Evolutionary conservation across 2,797 vertebrate species (phyloP), one percentile per base, ranked within the genome.

Genomic region (Helicolenus hilgendorfi): DNA sequence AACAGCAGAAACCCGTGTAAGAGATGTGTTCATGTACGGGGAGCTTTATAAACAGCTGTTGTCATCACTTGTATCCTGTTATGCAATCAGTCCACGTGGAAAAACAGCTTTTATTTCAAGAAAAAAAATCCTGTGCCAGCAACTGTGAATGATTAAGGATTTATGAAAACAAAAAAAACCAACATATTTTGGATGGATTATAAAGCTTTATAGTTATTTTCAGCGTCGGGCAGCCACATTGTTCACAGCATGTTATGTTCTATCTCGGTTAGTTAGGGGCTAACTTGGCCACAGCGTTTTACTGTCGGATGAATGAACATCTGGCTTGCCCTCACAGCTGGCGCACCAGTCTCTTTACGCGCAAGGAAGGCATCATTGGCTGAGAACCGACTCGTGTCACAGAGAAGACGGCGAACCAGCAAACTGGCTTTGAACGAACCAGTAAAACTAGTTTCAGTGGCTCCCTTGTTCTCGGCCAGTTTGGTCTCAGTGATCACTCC

Each of bases 311-410:
- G 83, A 79, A 62, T 85, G 75, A 72, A 33, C 56, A 60, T 38
- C 63, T n/a, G 5, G 80, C 60, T 60, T 9, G n/a, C 75, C 2
- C 74, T 69, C 83, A 78, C 89, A 89, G 68, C 90, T 92, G 88
- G 88, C 86, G 55, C 92, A 89, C 69, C 86, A 71, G 84, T 67
- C 29, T 67, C 29, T 72, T 93, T 90, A 88, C 92, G 86, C 90
- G 11, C 83, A 11, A 11, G 10, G 87, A 11, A 11, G 10, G 87
- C 81, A 76, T 76, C 91, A 92, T 85, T 92, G 92, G 94, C 84
- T 80, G 91, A 85, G 85, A 72, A 83, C 24, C 59, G 72, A 53
- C 2, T 76, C 90, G 83, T 89, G 89, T 93, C 77, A 91, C 84
- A 11, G 53, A 22, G 80, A 68, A 53, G 62, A 75, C 59, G 69